These are phyloP conservation scores for Protophormia terraenovae DNA, from an alignment of 2,888 invertebrate genomes.

Conservation along the genomic window DNA sequence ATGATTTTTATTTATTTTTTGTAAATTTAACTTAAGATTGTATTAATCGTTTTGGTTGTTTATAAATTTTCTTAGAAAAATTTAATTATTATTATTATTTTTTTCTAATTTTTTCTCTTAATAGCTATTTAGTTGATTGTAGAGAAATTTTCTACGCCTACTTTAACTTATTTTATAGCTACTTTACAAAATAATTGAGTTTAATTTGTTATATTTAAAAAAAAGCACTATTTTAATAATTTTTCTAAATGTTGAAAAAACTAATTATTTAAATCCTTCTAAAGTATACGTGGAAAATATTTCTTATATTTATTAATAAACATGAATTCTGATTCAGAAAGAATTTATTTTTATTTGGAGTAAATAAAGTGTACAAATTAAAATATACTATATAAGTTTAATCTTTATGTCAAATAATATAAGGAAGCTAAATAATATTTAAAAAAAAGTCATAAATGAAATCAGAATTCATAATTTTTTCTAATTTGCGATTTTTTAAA, in stretches of 20 bases:
- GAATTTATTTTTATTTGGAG: too few relatives aligned
- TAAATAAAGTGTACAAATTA: neutral
- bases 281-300: slow-evolving; percentile 1
- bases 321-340: slow-evolving; percentile 1
- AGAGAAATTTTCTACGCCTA: slow-evolving; percentile 21
- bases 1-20: too few relatives aligned
- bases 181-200: neutral
- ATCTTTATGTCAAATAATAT: neutral
- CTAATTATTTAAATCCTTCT: neutral
- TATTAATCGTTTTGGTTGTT: neutral
- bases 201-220: neutral
- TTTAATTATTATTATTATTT: neutral
- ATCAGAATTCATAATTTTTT: neutral
- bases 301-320: neutral
- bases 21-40: neutral
- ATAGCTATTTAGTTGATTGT: neutral
- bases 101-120: neutral
- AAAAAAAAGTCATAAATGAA: neutral
- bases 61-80: neutral
- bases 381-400: neutral
- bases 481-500: neutral
- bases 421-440: too few relatives aligned
- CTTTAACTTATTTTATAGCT: slow-evolving; percentile 4
- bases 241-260: slow-evolving; percentile 42
- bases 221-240: slow-evolving; percentile 1